Conservation (phyloP, 2,797 vertebrate genomes). For the Parauchenoglanis punctatus region DNA sequence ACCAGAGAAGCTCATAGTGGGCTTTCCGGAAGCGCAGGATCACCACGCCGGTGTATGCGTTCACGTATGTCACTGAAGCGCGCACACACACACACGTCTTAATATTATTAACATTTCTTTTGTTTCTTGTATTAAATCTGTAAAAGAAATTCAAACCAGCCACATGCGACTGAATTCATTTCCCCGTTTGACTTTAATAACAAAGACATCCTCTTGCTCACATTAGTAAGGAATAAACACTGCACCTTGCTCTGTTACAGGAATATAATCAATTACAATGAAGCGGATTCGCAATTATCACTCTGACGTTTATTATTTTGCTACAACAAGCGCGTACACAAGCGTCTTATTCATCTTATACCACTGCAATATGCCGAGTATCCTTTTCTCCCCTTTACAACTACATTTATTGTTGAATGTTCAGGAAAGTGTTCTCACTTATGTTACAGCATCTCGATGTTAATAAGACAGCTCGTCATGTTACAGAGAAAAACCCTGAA, state of each 20-base stretch:
- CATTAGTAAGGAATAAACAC: background rate
- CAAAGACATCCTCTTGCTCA: background rate
- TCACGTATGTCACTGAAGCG: constrained; percentile 77
- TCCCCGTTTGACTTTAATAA: background rate
- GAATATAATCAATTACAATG: background rate
- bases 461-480: too few species aligned
- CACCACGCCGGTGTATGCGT: constrained; percentile 82
- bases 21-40: constrained; percentile 87
- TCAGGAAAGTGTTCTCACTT: too few species aligned
- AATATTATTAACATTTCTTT: background rate
- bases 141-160: background rate
- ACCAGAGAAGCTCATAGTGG: constrained; percentile 85
- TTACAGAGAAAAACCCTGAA: too few species aligned
- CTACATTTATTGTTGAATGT: too few species aligned
- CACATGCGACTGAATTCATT: background rate
- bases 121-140: background rate
- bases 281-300: background rate
- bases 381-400: too few species aligned
- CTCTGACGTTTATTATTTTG: background rate
- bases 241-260: background rate
- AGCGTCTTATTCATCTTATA: background rate
- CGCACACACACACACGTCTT: background rate
- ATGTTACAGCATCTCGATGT: too few species aligned
- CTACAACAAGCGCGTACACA: background rate
- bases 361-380: too few species aligned